phyloP scores from a whole-genome alignment of 2,888 invertebrate genomes.

The Rotaria macrura region DNA sequence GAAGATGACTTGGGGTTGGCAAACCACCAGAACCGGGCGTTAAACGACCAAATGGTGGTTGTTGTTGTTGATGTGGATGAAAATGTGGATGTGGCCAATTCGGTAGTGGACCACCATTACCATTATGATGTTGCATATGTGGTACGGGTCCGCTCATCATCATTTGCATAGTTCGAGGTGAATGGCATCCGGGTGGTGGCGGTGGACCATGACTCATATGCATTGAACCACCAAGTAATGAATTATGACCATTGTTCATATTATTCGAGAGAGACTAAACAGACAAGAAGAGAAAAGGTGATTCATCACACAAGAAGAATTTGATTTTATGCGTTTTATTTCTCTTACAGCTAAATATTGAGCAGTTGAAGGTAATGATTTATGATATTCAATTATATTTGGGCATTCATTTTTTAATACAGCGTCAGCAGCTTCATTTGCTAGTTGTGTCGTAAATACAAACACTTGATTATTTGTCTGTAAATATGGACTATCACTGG shows the following conservation, averaged over 20 bases:
- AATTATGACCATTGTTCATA: neutral
- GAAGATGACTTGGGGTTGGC: neutral
- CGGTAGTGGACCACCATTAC: neutral
- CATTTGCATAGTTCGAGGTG: slow-evolving; percentile 12
- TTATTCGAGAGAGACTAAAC: neutral
- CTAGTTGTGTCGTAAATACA: slow-evolving; percentile 84
- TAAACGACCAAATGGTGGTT: neutral
- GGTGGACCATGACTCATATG: neutral
- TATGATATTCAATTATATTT: slow-evolving; percentile 80
- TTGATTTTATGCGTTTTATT: neutral
- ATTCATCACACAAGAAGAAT: too few relatives aligned
- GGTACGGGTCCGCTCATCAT: neutral
- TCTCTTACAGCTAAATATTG: neutral
- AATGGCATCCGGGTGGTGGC: neutral
- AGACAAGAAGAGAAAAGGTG: neutral
- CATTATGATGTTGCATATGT: neutral
- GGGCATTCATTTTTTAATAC: slow-evolving; percentile 77
- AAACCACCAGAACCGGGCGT: neutral
- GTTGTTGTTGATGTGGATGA: neutral
- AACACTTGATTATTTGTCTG: slow-evolving; percentile 73
- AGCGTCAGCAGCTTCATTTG: slow-evolving; percentile 87
- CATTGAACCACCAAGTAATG: neutral
- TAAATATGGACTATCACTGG: slow-evolving; percentile 44
- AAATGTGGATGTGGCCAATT: neutral
- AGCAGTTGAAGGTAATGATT: neutral